Evolutionary conservation across 2,888 invertebrate species (phyloP), one percentile per base, ranked within the genome.

Genomic region (Chaetogeoica ovagalla): DNA sequence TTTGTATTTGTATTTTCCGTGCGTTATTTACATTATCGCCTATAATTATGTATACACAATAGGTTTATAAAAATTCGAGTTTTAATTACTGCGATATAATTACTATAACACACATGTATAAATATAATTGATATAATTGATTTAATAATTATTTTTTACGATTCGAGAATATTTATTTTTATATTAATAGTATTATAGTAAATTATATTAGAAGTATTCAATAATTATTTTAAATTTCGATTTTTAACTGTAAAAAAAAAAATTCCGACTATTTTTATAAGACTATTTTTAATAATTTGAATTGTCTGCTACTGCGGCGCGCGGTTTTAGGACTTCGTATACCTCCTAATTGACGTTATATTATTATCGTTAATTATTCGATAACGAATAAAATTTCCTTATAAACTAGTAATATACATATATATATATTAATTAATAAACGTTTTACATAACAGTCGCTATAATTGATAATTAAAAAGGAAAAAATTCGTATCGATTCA

Each of bases 151-250:
- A 48, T 48, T 17, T 66, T 66, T 21, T 43, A 65, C n/a, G 7
- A 65, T 66, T 39, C 13, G 39, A 39, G n/a, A 11, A 39, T 39
- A 65, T n/a, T 65, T 65, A 39, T 65, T 65, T 39, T 65, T 39
- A 43, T 43, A 48, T 66, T 19, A 30, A 30, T 30, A 30, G 30
- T 30, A 30, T 30, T 7, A 7, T 11, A 19, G 55, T 19, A 55
- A 55, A 55, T 19, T 55, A n/a, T 55, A 55, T 55, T 55, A 19
- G 17, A 55, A 4, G 55, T 21, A 21, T 66, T 66, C n/a, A n/a
- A n/a, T 48, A 43, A 21, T 15, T 66, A 15, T 43, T 15, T 43
- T 0, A 15, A 13, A 21, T 37, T 15, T 66, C 21, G 13, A 43
- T 43, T 66, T 43, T 66, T 43, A 30, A 30, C 30, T 30, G 30